These are phyloP conservation scores for Solenopsis invicta DNA, from an alignment of 1,140 invertebrate genomes.

Conservation along the genomic window DNA sequence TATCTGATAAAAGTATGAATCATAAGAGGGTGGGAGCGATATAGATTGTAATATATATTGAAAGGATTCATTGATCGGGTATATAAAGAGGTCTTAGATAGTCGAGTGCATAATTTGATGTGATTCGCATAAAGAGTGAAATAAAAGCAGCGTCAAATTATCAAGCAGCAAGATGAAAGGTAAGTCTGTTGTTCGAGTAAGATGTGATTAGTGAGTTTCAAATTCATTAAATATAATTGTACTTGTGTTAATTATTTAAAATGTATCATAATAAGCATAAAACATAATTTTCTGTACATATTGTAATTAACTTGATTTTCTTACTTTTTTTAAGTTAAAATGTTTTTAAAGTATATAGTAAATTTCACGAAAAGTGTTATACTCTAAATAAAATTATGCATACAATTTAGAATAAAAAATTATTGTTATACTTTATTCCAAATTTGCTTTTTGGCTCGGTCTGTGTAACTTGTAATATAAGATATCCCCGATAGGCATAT, in stretches of 20 bases:
- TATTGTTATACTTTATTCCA: not conserved
- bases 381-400: not conserved
- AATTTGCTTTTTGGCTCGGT: not conserved
- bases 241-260: not conserved
- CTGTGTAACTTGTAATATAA: not conserved
- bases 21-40: not conserved
- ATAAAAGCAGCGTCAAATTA: not conserved
- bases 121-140: not conserved
- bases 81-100: conserved; percentile 66
- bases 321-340: not conserved
- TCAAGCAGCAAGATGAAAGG: conserved; percentile 70
- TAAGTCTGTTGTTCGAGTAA: conserved; percentile 45
- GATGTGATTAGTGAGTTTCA: not conserved
- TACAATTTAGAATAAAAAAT: not conserved
- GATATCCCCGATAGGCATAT: not conserved
- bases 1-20: conserved; percentile 48
- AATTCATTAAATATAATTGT: not conserved
- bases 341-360: not conserved
- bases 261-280: not conserved
- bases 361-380: not conserved
- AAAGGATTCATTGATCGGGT: conserved; percentile 46
- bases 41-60: conserved; percentile 47
- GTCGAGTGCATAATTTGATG: not conserved
- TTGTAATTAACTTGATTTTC: not conserved
- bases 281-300: not conserved